phyloP scores from a whole-genome alignment of 23 tunicate genomes.

The Phallusia fumigata region DNA sequence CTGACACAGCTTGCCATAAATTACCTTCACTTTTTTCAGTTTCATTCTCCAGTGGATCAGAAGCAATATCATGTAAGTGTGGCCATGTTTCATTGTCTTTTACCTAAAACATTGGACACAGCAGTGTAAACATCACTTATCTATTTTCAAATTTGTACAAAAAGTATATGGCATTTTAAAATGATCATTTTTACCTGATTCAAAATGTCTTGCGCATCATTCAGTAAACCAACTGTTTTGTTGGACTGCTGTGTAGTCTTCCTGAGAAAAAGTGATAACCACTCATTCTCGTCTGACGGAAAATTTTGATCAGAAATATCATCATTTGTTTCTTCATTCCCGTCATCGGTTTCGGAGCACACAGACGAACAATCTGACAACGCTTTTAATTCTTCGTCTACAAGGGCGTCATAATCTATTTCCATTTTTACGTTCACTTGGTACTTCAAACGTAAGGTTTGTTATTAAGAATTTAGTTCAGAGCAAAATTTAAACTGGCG shows the following conservation, averaged over 20 bases:
- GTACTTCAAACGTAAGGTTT: too few species aligned
- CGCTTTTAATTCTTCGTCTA: slow-evolving; percentile 2
- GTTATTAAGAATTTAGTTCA: too few species aligned
- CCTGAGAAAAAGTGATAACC: neutral
- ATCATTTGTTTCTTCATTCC: neutral
- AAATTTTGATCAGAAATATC: neutral
- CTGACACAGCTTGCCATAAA: too few species aligned
- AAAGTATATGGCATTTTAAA: too few species aligned
- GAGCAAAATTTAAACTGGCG: neutral
- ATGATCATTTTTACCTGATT: neutral
- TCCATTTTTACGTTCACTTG: neutral
- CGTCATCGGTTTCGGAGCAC: neutral
- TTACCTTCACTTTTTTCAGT: too few species aligned
- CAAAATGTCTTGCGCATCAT: neutral
- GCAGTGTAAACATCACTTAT: too few species aligned
- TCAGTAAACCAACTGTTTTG: neutral
- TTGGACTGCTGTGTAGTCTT: neutral
- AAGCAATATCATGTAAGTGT: too few species aligned
- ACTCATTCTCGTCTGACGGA: neutral
- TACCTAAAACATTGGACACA: too few species aligned
- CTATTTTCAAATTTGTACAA: too few species aligned
- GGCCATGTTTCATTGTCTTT: too few species aligned
- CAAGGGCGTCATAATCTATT: neutral
- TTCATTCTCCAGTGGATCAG: too few species aligned
- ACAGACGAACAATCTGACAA: neutral